Base-by-base conservation (phyloP, 2,888 invertebrate genomes). In the Drosophila seclusa region DNA sequence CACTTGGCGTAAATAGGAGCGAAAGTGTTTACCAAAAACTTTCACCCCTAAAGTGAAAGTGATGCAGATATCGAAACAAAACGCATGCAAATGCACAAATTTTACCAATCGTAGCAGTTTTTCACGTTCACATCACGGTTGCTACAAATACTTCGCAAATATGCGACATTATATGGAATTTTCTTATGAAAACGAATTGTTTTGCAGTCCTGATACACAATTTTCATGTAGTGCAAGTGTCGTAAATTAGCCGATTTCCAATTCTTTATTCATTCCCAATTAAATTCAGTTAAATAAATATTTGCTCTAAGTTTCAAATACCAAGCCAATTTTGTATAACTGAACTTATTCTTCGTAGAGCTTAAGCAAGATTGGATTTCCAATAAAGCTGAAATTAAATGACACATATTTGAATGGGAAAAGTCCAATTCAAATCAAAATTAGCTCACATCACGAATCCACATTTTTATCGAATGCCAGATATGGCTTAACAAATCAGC, bases 1-100 rank as follows among this genome's bases (percentile, higher is more conserved):
- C 24, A 49, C 42, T 57, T 32, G 34, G 13, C 34, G 45, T 16
- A 52, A 71, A 76, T 55, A 50, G 73, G 71, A 85, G 82, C 80
- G 88, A 89, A 87, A 89, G 88, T 84, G 63, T 31, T 62, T 21
- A 31, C 18, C 57, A 13, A 53, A 68, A 84, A 89, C 85, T 87
- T 85, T 85, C 90, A 74, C 90, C 75, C 70, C 54, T 29, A 64
- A 82, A 82, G 85, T 84, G 85, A 89, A 85, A 85, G 85, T 84
- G 63, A 55, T 65, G 66, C 67, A 73, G 65, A 70, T 55, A 57
- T 61, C 13, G 54, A 40, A 66, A 31, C 36, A 61, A 67, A 70
- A 31, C 62, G 58, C 66, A 88, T 83, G 78, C 89, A 89, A 85
- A 85, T 83, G 24, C 21, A 32, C 18, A 32, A 52, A 63, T 71